Evolutionary conservation across 2,113 vertebrate species (phyloP).

Genomic region (Notothenia coriiceps): DNA sequence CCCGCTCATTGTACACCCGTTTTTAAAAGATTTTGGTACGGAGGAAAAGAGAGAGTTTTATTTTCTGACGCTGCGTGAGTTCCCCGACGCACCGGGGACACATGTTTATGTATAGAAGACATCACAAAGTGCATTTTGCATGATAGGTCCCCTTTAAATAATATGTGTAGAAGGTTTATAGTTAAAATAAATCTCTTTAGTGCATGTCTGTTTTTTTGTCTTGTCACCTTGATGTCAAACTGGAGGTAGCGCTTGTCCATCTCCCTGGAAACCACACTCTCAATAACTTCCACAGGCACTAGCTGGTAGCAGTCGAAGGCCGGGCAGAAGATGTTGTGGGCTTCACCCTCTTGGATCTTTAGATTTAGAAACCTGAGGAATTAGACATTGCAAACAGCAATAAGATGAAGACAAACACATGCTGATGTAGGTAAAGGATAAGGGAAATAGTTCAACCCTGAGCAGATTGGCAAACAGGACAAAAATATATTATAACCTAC

Average conservation of each 20-base stretch:
- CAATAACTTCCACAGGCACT: conserved; percentile 98
- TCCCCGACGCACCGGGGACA: too few relatives aligned
- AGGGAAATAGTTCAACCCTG: neutral
- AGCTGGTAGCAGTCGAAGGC: conserved; percentile 98
- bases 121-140: too few relatives aligned
- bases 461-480: neutral
- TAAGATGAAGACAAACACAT: neutral
- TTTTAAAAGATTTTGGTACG: too few relatives aligned
- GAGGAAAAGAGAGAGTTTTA: too few relatives aligned
- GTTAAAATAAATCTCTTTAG: neutral
- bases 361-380: conserved; percentile 94
- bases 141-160: too few relatives aligned
- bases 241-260: conserved; percentile 98
- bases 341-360: conserved; percentile 99
- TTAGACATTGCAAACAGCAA: conserved; percentile 8
- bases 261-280: conserved; percentile 98
- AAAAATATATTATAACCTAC: conserved; percentile 81
- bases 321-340: conserved; percentile 99
- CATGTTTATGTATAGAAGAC: too few relatives aligned
- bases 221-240: conserved; percentile 97
- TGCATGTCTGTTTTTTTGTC: neutral
- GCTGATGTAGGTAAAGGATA: neutral
- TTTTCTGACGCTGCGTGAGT: too few relatives aligned
- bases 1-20: too few relatives aligned
- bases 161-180: neutral